Percentiles rank a stretch among this genome's conserved stretches.
phyloP scores from a whole-genome alignment of 2,797 vertebrate genomes.

The Cryptoblepharus egeriae region DNA sequence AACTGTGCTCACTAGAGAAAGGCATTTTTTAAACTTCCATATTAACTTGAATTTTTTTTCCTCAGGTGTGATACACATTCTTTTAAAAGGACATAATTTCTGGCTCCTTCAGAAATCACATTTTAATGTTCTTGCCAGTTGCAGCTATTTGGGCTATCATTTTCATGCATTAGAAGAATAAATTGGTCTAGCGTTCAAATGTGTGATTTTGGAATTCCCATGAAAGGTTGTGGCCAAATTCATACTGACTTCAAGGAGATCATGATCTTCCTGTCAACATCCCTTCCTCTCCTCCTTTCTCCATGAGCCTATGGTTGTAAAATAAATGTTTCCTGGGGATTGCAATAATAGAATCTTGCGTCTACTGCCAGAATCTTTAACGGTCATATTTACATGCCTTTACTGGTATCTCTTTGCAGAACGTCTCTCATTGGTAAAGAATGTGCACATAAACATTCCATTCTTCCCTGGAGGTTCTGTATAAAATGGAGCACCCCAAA shows the following conservation, averaged over 20 bases:
- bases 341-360: constrained; percentile 44
- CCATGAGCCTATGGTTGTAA: constrained; percentile 43
- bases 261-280: constrained; percentile 37
- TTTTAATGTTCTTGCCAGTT: neutral
- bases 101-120: accelerated
- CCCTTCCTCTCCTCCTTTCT: constrained; percentile 3
- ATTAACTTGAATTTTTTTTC: constrained; percentile 28
- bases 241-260: constrained; percentile 22
- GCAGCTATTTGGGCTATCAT: neutral
- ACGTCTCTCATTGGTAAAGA: constrained; percentile 66
- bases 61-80: neutral
- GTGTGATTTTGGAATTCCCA: neutral
- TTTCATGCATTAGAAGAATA: constrained; percentile 2
- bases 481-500: constrained; percentile 65
- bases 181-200: neutral
- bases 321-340: constrained; percentile 60
- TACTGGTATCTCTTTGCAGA: constrained; percentile 45
- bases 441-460: constrained; percentile 62
- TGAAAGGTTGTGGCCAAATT: constrained; percentile 17
- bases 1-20: neutral
- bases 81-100: neutral
- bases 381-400: constrained; percentile 55
- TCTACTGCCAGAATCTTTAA: constrained; percentile 49
- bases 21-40: constrained; percentile 1
- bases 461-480: constrained; percentile 63